These are phyloP conservation scores for Sceloporus tristichus DNA, from an alignment of 2,113 vertebrate species.

Conservation along the genomic window DNA sequence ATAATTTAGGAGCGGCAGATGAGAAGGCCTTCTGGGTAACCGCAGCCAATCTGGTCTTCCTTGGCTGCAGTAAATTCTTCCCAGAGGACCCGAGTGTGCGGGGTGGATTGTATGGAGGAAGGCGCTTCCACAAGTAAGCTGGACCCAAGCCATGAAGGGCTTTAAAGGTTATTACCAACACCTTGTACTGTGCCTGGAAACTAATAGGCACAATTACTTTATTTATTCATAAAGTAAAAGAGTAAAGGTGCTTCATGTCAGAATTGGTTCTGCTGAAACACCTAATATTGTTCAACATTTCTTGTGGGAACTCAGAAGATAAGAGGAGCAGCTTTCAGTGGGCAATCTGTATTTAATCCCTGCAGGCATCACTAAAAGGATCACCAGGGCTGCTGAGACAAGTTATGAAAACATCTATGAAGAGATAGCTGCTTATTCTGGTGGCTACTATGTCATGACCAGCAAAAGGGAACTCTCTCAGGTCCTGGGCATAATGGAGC, in stretches of 20 bases:
- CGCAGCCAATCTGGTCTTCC: no score
- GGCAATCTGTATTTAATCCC: not conserved
- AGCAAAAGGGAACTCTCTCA: not conserved
- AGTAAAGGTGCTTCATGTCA: not conserved
- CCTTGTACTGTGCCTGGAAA: no score
- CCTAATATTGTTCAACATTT: not conserved
- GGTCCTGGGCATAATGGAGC: slow-evolving; percentile 21
- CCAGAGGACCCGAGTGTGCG: no score
- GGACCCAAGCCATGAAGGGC: no score
- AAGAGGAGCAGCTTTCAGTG: not conserved
- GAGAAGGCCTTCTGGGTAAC: no score
- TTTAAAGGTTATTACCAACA: no score
- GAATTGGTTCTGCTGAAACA: not conserved
- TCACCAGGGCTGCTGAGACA: not conserved
- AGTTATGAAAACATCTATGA: slow-evolving; percentile 7
- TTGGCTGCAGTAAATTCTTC: no score
- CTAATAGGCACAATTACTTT: no score
- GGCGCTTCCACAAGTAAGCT: no score
- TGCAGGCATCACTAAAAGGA: not conserved
- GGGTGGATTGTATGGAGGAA: no score
- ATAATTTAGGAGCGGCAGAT: no score
- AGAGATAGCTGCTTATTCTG: slow-evolving; percentile 15
- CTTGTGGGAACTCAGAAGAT: not conserved
- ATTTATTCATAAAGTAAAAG: not conserved
- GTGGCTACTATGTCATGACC: slow-evolving; percentile 9